Base-by-base conservation (phyloP, 2,113 vertebrate genomes). In the Philantomba maxwellii region DNA sequence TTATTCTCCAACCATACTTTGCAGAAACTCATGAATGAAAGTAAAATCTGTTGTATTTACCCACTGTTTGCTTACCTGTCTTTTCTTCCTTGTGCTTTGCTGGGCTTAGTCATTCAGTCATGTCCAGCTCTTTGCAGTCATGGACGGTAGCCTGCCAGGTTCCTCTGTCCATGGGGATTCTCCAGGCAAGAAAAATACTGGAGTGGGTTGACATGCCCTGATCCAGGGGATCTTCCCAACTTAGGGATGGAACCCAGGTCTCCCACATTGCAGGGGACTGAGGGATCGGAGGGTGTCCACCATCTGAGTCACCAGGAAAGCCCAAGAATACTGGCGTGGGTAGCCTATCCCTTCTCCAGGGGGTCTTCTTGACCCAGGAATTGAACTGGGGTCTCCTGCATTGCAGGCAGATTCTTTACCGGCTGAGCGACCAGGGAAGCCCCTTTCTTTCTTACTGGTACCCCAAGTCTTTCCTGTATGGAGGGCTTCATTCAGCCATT, bases 91-190 rank as follows among this genome's bases (percentile, higher is more conserved):
- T 26, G 7, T 39, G 36, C 36, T 73, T 23, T 73, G 36, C 66
- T 73, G 11, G 39, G 36, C 66, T 23, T 39, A 13, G 5, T 13
- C 66, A 12, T 13, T 73, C 10, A 36, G 36, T 39, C 66, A 3
- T 3, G 11, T 23, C 66, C 36, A 39, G 0, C n/a, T 23, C 19
- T 70, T 36, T 13, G 66, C 36, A 6, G 2, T 11, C 66, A 39
- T 23, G 66, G n/a, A 23, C n/a, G 23, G 66, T 3, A 73, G 36
- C n/a, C 66, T 6, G 66, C 66, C 10, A 39, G 21, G 10, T 25
- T 73, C 66, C 66, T 73, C 36, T 73, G n/a, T 23, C 36, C 19
- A 25, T 73, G 36, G 5, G 66, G n/a, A 13, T 12, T 39, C 36
- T 73, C n/a, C 36, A 39, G n/a, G 66, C 66, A 39, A 73, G 66